Percentiles rank a stretch among this genome's conserved stretches.
Conservation (phyloP, 2,888 invertebrate genomes). For the Leptothorax acervorum region DNA sequence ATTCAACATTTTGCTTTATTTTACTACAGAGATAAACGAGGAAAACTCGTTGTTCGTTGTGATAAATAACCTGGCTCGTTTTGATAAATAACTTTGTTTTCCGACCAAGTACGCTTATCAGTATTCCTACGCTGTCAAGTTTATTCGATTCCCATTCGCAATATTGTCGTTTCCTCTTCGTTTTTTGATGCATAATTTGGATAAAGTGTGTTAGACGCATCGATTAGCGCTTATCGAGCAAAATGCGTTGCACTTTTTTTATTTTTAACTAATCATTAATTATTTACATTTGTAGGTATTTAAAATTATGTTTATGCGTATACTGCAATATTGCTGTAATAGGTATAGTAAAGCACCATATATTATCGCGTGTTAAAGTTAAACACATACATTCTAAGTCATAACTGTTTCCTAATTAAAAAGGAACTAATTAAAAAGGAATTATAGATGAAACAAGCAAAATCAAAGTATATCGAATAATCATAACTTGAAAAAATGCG, state of each 20-base stretch:
- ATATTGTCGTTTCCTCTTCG: not conserved
- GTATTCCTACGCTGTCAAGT: not conserved
- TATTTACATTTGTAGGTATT: not conserved
- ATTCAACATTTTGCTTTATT: not conserved
- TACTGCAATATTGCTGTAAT: not conserved
- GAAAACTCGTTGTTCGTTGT: not conserved
- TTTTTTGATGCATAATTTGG: not conserved
- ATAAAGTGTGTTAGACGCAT: not conserved
- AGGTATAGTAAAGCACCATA: not conserved
- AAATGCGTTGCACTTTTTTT: not conserved
- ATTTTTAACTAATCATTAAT: not conserved
- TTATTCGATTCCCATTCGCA: not conserved
- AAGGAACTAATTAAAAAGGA: not conserved
- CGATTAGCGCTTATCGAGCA: not conserved
- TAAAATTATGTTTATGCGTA: not conserved
- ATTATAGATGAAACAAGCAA: not conserved
- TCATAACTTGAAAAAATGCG: not conserved
- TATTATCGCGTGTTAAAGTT: not conserved
- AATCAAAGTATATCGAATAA: not conserved
- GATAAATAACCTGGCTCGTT: not conserved
- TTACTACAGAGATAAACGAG: not conserved
- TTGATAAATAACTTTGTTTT: constrained; percentile 30
- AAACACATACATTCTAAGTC: not conserved
- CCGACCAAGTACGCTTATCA: constrained; percentile 25
- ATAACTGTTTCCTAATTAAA: not conserved